Conservation (phyloP, 2,797 vertebrate genomes). For the Sphenopsis melanotis region DNA sequence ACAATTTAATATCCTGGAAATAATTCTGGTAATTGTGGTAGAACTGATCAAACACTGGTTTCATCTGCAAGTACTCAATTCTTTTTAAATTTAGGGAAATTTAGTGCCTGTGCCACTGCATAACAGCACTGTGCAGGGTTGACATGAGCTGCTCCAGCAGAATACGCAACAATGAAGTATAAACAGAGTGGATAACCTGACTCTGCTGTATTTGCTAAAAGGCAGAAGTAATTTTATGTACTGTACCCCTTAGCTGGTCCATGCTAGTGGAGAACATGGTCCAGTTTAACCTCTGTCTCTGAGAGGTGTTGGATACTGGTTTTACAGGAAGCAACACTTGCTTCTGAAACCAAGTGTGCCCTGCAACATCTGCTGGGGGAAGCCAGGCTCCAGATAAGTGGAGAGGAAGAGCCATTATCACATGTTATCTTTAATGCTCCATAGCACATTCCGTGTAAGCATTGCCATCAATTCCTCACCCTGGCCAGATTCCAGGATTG, state of each 20-base stretch:
- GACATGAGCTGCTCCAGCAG: not conserved
- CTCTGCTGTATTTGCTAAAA: not conserved
- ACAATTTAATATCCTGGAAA: not conserved
- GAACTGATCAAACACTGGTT: not conserved
- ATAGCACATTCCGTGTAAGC: not conserved
- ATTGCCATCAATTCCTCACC: not conserved
- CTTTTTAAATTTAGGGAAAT: not conserved
- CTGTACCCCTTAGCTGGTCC: not conserved
- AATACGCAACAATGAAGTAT: not conserved
- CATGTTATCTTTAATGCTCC: not conserved
- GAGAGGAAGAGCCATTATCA: not conserved
- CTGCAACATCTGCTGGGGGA: not conserved
- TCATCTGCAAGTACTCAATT: not conserved
- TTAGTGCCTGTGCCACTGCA: not conserved
- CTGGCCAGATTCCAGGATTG: constrained; percentile 13
- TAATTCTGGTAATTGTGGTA: not conserved
- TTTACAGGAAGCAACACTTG: not conserved
- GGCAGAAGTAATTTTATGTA: not conserved
- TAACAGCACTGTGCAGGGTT: not conserved
- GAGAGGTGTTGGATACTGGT: not conserved
- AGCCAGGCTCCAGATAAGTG: not conserved
- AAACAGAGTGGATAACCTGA: not conserved
- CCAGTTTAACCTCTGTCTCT: not conserved
- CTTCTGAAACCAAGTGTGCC: not conserved
- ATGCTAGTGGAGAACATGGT: not conserved